A percentile compares a stretch with the other conserved stretches of the same genome.
Conservation (phyloP, 2,797 vertebrate genomes). For the Lepus townsendii region DNA sequence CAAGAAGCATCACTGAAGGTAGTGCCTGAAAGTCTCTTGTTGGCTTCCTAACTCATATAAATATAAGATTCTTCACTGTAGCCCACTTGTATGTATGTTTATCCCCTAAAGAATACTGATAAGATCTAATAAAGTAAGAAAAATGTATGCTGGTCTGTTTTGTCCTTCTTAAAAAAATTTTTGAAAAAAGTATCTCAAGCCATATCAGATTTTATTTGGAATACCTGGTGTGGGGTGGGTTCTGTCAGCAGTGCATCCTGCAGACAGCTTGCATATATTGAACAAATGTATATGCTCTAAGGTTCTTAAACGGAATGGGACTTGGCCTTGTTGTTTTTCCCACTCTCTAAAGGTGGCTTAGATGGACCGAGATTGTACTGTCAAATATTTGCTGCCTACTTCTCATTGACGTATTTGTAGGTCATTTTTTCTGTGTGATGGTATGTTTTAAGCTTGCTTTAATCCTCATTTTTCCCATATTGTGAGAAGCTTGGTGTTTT, state of each 20-base stretch:
- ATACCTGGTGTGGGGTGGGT: not conserved
- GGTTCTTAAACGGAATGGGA: constrained; percentile 19
- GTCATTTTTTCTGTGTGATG: constrained; percentile 1
- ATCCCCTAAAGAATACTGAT: constrained; percentile 70
- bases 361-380: not conserved
- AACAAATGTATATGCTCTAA: constrained; percentile 29
- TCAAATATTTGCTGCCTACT: not conserved
- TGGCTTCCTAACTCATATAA: constrained; percentile 16
- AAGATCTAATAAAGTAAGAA: constrained; percentile 81
- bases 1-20: constrained; percentile 90
- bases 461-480: not conserved
- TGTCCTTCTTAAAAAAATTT: constrained; percentile 47
- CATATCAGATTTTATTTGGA: constrained; percentile 30
- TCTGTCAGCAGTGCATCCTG: not conserved
- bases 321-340: constrained; percentile 11
- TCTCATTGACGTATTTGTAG: not conserved
- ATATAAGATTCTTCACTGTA: constrained; percentile 50
- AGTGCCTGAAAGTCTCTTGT: constrained; percentile 17
- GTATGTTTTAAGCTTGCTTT: constrained; percentile 4
- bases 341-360: not conserved
- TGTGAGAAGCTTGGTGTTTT: constrained; percentile 11
- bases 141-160: not conserved
- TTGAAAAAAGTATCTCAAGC: not conserved
- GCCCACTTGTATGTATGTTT: constrained; percentile 62
- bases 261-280: not conserved